phyloP scores from a whole-genome alignment of 2,797 vertebrate species.

The Microhierax caerulescens region DNA sequence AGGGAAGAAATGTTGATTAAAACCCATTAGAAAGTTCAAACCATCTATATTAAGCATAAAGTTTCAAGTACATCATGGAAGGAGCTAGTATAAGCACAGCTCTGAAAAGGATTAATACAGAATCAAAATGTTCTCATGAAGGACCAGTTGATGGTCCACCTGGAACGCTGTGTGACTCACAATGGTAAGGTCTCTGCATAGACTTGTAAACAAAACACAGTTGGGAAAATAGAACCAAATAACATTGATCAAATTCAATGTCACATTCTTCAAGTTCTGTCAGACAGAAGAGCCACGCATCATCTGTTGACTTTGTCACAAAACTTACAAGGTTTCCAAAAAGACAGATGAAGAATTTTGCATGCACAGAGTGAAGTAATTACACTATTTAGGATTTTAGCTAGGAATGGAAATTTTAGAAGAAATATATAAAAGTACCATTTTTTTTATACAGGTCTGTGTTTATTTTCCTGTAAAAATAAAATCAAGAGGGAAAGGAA shows the following conservation, averaged over 20 bases:
- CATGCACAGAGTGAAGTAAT: background rate
- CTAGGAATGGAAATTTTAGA: background rate
- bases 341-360: background rate
- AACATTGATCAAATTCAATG: background rate
- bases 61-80: background rate
- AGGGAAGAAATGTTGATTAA: background rate
- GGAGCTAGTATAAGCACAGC: background rate
- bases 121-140: background rate
- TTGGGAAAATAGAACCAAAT: constrained; percentile 15
- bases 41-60: background rate
- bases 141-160: background rate
- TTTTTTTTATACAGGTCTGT: background rate
- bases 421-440: background rate
- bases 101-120: background rate
- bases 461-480: background rate
- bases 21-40: background rate
- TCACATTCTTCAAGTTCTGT: background rate
- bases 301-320: background rate
- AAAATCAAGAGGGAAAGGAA: constrained; percentile 6
- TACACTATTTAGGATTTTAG: background rate
- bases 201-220: constrained; percentile 5
- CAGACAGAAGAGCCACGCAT: background rate
- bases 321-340: background rate
- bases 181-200: background rate
- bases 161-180: background rate